These are phyloP conservation scores for Synergus japonicus DNA, from an alignment of 2,888 invertebrate genomes.

Conservation along the genomic window DNA sequence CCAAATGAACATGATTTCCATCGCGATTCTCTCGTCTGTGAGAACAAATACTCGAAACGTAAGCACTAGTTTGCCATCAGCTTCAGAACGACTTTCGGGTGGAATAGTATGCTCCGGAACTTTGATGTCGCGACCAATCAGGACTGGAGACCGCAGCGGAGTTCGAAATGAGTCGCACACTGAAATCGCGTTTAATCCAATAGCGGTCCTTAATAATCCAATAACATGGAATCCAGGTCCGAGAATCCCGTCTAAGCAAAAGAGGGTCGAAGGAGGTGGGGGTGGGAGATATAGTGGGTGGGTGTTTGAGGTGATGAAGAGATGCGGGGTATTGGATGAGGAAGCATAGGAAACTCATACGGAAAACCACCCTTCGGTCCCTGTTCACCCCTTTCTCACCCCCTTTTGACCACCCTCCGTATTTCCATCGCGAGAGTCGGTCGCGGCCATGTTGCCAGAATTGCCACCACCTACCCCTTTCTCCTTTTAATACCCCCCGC, in stretches of 20 bases:
- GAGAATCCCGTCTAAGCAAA: constrained; percentile 73
- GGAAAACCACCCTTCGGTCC: constrained; percentile 54
- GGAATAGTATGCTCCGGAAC: constrained; percentile 45
- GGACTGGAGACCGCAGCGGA: constrained; percentile 30
- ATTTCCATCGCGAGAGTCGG: constrained; percentile 67
- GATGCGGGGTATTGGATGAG: constrained; percentile 46
- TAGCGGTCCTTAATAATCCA: constrained; percentile 76
- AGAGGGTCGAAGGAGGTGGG: constrained; percentile 52
- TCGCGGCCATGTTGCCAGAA: constrained; percentile 77
- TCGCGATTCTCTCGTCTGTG: constrained; percentile 4
- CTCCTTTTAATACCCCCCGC: constrained; percentile 75
- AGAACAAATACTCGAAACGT: constrained; percentile 27
- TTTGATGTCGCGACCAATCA: constrained; percentile 53
- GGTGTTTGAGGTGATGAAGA: constrained; percentile 39
- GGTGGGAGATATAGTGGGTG: constrained; percentile 46
- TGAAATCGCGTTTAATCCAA: constrained; percentile 74
- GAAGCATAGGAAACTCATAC: constrained; percentile 65
- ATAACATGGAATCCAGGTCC: constrained; percentile 66
- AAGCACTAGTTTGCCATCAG: constrained; percentile 34
- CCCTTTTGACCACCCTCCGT: constrained; percentile 61
- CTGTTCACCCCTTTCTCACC: constrained; percentile 53
- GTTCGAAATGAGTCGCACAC: constrained; percentile 59
- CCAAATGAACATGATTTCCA: constrained; percentile 17
- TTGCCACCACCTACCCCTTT: constrained; percentile 75
- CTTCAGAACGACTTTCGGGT: constrained; percentile 29